phyloP scores from a whole-genome alignment of 2,797 vertebrate genomes.

The Pterois miles region DNA sequence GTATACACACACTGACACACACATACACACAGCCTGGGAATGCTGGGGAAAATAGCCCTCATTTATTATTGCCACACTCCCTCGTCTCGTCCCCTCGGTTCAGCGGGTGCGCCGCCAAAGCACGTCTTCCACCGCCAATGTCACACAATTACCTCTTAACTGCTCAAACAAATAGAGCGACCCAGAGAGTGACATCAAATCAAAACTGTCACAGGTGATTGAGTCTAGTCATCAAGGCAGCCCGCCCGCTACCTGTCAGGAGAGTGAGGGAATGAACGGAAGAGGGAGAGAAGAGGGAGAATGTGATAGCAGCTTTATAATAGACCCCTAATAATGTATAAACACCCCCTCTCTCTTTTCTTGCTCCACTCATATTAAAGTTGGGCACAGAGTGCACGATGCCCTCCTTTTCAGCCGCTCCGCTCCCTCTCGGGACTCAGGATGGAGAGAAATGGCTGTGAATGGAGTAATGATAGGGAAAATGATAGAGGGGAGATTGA shows the following conservation, averaged over 20 bases:
- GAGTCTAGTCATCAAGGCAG: conserved; percentile 96
- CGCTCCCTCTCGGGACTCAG: conserved; percentile 85
- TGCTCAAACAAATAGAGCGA: conserved; percentile 99
- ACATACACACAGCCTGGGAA: conserved; percentile 66
- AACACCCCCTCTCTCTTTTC: conserved; percentile 80
- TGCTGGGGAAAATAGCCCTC: conserved; percentile 83
- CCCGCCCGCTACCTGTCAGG: conserved; percentile 84
- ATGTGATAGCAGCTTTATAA: conserved; percentile 88
- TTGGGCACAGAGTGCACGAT: conserved; percentile 87
- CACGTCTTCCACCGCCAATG: conserved; percentile 90
- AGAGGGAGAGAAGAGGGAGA: conserved; percentile 71
- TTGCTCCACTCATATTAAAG: conserved; percentile 77
- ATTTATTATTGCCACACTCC: conserved; percentile 89
- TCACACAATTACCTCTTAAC: conserved; percentile 99
- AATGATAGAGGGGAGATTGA: conserved; percentile 99
- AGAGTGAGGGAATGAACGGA: conserved; percentile 72
- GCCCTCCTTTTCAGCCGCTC: conserved; percentile 80
- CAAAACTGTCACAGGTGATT: conserved; percentile 99
- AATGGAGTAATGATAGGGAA: conserved; percentile 99
- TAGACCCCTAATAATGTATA: conserved; percentile 97
- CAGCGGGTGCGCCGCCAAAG: conserved; percentile 84
- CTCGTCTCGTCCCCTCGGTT: conserved; percentile 81
- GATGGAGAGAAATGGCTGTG: conserved; percentile 96
- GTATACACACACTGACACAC: conserved; percentile 20
- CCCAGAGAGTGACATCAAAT: conserved; percentile 98